Percentiles rank a stretch among this genome's conserved stretches.
Evolutionary conservation across 2,888 invertebrate genomes (phyloP).

Genomic region (Lepeophtheirus nordmannii): DNA sequence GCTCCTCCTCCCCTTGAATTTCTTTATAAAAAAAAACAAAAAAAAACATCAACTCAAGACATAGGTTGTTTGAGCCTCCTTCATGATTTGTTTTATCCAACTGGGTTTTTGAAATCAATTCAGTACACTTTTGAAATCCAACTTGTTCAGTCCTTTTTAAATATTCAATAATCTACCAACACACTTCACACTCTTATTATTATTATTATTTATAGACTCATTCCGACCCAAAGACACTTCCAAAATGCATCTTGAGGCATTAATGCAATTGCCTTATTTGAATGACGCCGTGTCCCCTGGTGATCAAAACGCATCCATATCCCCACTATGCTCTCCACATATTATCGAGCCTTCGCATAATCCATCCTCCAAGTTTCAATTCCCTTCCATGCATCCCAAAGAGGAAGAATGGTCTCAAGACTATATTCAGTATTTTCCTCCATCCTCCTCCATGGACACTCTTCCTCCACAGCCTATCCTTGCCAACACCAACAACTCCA

Average conservation of each 20-base stretch:
- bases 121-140: too few relatives aligned
- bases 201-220: background rate
- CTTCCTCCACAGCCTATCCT: background rate
- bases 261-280: background rate
- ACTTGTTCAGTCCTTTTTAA: background rate
- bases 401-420: background rate
- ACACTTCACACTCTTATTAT: background rate
- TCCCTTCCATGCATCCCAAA: background rate
- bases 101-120: too few relatives aligned
- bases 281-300: conserved; percentile 1
- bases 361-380: background rate
- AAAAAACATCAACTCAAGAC: too few relatives aligned
- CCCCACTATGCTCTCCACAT: background rate
- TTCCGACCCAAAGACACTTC: background rate
- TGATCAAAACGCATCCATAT: background rate
- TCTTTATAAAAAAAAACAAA: too few relatives aligned
- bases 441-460: background rate
- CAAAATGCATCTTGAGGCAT: conserved; percentile 7
- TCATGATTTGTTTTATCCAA: too few relatives aligned
- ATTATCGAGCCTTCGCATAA: background rate
- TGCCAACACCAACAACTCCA: background rate
- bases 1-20: background rate
- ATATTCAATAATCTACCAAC: background rate
- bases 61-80: too few relatives aligned
- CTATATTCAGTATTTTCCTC: background rate